These are phyloP conservation scores for Anorthoa munda DNA, from an alignment of 2,888 invertebrate genomes.

Conservation along the genomic window DNA sequence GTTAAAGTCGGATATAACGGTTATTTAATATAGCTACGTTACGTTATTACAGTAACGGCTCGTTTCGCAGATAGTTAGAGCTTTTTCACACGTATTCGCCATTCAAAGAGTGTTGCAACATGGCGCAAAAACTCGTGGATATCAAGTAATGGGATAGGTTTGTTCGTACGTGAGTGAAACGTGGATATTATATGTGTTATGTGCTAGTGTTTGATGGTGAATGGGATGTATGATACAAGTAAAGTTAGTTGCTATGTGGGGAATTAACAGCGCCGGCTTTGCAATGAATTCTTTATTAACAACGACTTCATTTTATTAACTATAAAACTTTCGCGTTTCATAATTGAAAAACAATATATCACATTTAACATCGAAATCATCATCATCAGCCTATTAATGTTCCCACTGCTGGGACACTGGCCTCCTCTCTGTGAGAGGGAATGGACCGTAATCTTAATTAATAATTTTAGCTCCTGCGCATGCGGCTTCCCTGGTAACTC, in stretches of 20 bases:
- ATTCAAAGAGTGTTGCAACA: slow-evolving; percentile 31
- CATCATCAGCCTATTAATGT: too few relatives aligned
- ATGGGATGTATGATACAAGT: slow-evolving; percentile 11
- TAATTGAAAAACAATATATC: too few relatives aligned
- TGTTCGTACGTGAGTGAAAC: slow-evolving; percentile 29
- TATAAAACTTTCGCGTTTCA: too few relatives aligned
- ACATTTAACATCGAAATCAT: too few relatives aligned
- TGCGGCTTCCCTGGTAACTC: too few relatives aligned
- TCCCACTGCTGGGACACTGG: too few relatives aligned
- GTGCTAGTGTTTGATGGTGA: slow-evolving; percentile 9
- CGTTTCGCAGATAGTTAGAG: slow-evolving; percentile 49
- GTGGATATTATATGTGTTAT: slow-evolving; percentile 1
- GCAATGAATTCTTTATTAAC: too few relatives aligned
- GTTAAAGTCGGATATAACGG: slow-evolving; percentile 70
- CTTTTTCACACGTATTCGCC: slow-evolving; percentile 46
- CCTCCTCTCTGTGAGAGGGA: too few relatives aligned
- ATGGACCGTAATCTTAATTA: too few relatives aligned
- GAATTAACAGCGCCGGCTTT: too few relatives aligned
- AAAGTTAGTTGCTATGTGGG: not conserved
- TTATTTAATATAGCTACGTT: slow-evolving; percentile 65
- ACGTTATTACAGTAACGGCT: slow-evolving; percentile 54
- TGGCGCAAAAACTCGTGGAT: slow-evolving; percentile 17
- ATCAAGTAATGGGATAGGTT: slow-evolving; percentile 30
- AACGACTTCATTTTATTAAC: too few relatives aligned
- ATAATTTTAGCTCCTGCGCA: too few relatives aligned